Percentiles rank a stretch among this genome's conserved stretches.
phyloP scores from a whole-genome alignment of 2,113 vertebrate genomes.

The Malurus alboscapulatus region DNA sequence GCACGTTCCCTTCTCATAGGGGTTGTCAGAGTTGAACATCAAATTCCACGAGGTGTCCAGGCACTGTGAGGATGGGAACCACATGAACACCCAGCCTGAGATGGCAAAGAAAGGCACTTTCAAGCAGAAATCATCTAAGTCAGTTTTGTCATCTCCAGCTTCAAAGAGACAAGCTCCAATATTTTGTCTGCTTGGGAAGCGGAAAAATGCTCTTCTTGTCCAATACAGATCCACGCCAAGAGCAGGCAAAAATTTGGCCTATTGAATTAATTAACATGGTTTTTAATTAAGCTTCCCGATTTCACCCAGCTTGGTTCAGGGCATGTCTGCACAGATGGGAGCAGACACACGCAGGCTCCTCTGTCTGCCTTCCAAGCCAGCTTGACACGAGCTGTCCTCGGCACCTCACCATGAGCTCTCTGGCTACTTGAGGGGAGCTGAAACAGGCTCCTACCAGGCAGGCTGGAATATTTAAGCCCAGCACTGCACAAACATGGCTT shows the following conservation, averaged over 20 bases:
- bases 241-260: slow-evolving; percentile 1
- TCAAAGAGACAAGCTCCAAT: slow-evolving; percentile 12
- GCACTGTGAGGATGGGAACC: background rate
- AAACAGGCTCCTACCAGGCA: background rate
- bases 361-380: slow-evolving; percentile 34
- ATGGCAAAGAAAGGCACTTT: background rate
- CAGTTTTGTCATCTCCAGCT: slow-evolving; percentile 10
- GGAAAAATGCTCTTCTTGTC: slow-evolving; percentile 4
- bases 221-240: background rate
- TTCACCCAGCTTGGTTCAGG: slow-evolving; percentile 34
- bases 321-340: slow-evolving; percentile 55
- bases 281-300: slow-evolving; percentile 30
- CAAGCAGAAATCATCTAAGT: background rate
- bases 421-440: background rate
- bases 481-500: background rate
- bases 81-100: background rate
- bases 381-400: background rate
- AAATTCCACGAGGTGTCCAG: background rate
- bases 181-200: slow-evolving; percentile 10
- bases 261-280: slow-evolving; percentile 10
- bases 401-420: background rate
- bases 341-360: background rate
- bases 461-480: background rate
- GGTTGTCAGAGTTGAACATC: background rate
- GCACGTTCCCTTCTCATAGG: background rate